These are phyloP conservation scores for Myiopsitta monachus DNA, from an alignment of 2,113 vertebrate species.

Conservation along the genomic window DNA sequence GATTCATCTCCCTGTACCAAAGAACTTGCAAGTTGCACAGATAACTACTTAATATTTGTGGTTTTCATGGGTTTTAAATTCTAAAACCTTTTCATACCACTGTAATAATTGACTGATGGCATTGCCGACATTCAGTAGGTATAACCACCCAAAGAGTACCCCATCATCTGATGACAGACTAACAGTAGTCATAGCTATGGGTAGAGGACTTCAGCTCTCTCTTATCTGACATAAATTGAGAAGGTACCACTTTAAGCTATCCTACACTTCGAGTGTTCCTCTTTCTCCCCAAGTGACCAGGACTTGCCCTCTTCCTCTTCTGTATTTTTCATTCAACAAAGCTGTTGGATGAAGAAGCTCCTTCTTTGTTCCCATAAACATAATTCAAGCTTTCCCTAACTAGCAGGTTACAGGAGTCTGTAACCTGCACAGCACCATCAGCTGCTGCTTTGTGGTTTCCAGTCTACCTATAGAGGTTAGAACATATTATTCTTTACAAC, in stretches of 20 bases:
- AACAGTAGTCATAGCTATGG: accelerated
- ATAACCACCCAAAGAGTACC: neutral
- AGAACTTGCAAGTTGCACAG: neutral
- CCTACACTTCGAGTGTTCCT: neutral
- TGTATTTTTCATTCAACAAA: neutral
- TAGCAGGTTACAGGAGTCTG: neutral
- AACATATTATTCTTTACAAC: neutral
- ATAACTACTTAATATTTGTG: neutral
- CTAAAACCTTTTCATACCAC: neutral
- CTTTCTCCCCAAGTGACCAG: neutral
- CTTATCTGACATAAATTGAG: neutral
- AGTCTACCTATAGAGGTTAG: neutral
- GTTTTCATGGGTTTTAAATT: neutral
- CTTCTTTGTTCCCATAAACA: neutral
- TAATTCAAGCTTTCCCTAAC: neutral
- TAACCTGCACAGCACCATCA: neutral
- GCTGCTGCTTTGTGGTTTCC: neutral
- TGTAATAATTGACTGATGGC: neutral
- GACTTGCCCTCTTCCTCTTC: neutral
- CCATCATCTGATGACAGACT: neutral
- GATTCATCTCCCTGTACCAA: neutral
- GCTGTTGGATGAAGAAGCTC: neutral
- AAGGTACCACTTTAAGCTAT: neutral
- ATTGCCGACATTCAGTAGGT: neutral
- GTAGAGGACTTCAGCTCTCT: neutral